Conservation (phyloP, 37 sponge, comb jelly and placozoan species). For the Bolinopsis microptera region DNA sequence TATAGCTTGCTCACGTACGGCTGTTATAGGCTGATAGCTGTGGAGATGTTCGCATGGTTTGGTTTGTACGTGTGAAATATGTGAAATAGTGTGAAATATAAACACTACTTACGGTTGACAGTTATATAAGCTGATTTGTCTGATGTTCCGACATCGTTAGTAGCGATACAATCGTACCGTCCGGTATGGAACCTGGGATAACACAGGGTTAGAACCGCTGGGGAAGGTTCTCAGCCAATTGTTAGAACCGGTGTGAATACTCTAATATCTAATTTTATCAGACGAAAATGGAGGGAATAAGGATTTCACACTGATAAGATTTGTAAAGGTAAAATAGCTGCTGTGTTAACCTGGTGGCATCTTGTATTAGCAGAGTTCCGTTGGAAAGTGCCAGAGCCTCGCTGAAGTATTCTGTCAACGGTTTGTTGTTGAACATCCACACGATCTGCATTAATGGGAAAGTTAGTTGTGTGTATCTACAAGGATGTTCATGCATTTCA, state of each 20-base stretch:
- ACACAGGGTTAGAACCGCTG: too few relatives aligned
- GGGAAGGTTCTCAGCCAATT: too few relatives aligned
- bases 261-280: too few relatives aligned
- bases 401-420: background rate
- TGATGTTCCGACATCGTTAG: constrained; percentile 43
- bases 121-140: background rate
- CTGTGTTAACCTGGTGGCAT: background rate
- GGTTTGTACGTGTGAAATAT: too few relatives aligned
- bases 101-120: constrained; percentile 31
- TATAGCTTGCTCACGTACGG: too few relatives aligned
- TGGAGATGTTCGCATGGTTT: too few relatives aligned
- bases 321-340: too few relatives aligned
- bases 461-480: background rate
- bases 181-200: constrained; percentile 46
- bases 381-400: background rate
- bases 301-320: too few relatives aligned
- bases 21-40: too few relatives aligned
- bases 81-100: too few relatives aligned
- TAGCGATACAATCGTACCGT: constrained; percentile 37
- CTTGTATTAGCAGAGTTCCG: constrained; percentile 44
- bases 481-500: background rate
- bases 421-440: constrained; percentile 37
- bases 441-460: background rate
- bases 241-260: too few relatives aligned
- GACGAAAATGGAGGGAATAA: too few relatives aligned